A percentile compares a stretch with the other conserved stretches of the same genome.
phyloP scores from a whole-genome alignment of 2,113 vertebrate species.

The Microcebus griseorufus region DNA sequence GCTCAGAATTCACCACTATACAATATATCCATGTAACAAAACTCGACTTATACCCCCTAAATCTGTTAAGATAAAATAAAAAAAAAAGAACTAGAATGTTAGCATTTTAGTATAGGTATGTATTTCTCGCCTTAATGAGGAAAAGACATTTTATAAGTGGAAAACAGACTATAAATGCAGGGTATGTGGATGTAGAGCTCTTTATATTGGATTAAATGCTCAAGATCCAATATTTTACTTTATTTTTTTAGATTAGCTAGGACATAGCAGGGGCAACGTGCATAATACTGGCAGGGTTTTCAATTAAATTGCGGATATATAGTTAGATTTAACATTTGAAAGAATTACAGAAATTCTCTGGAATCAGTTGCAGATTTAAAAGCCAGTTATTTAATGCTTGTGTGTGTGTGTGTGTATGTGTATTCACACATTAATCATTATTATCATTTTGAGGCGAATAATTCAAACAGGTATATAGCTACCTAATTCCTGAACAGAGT shows the following conservation, averaged over 20 bases:
- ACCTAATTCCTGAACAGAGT: not conserved
- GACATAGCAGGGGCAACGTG: not conserved
- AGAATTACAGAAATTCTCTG: not conserved
- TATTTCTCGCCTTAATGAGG: not conserved
- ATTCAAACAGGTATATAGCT: not conserved
- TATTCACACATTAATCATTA: not conserved
- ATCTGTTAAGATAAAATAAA: too few relatives aligned
- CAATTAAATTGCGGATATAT: not conserved
- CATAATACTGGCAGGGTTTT: not conserved
- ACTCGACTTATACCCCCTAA: too few relatives aligned
- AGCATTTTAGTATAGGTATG: not conserved
- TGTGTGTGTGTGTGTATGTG: not conserved
- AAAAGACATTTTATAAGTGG: not conserved
- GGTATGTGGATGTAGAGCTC: not conserved
- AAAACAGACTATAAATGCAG: not conserved
- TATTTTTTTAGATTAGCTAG: constrained; percentile 37
- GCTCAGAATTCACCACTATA: too few relatives aligned
- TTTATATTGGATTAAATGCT: constrained; percentile 23
- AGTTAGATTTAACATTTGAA: not conserved
- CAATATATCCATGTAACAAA: too few relatives aligned
- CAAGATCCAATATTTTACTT: not conserved
- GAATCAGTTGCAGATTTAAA: constrained; percentile 16
- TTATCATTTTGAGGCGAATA: not conserved
- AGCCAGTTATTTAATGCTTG: not conserved
- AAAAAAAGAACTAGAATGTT: not conserved